Base-by-base conservation (phyloP, 2,888 invertebrate genomes). In the Folsomia candida region DNA sequence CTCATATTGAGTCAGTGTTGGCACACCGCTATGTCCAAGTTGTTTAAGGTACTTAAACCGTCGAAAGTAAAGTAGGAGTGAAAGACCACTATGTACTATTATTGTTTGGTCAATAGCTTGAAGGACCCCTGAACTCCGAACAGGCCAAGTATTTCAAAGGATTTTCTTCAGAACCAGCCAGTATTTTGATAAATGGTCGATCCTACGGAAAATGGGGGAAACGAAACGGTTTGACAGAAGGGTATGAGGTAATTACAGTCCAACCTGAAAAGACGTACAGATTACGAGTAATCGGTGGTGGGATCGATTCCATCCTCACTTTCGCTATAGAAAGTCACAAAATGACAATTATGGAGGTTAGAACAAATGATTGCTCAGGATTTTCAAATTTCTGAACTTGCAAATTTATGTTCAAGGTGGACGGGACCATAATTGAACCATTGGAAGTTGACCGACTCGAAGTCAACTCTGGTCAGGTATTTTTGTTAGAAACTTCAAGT, bases 391-490 rank as follows among this genome's bases (percentile, higher is more conserved):
- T 47, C 47, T 9, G 18, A 47, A 47, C 18, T 9, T 47, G 47
- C 18, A 18, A 11, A 18, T 47, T 47, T 47, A 18, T 47, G 47
- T 47, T 47, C 18, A 9, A 75, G 61, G 71, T 73, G 66, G 76
- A 76, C 29, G 76, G 76, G 0, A 70, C 75, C 22, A 20, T 76
- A 0, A 47, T 54, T 1, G 68, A 68, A 22, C 76, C 76, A 0
- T 69, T 72, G 0, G 68, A 68, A 67, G 71, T 74, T 1, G 71
- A 75, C 51, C 63, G 67, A 24, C 51, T 76, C 9, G 68, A 75
- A 65, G 61, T 76, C 11, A 75, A 76, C 58, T 51, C 73, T 6
- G 76, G 75, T 11, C 76, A 76, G 27, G 24, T n/a, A n/a, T n/a
- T n/a, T n/a, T n/a, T n/a, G n/a, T n/a, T n/a, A n/a, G n/a, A n/a